Evolutionary conservation across 2,113 vertebrate species (phyloP).

Genomic region (Heloderma charlesbogerti): DNA sequence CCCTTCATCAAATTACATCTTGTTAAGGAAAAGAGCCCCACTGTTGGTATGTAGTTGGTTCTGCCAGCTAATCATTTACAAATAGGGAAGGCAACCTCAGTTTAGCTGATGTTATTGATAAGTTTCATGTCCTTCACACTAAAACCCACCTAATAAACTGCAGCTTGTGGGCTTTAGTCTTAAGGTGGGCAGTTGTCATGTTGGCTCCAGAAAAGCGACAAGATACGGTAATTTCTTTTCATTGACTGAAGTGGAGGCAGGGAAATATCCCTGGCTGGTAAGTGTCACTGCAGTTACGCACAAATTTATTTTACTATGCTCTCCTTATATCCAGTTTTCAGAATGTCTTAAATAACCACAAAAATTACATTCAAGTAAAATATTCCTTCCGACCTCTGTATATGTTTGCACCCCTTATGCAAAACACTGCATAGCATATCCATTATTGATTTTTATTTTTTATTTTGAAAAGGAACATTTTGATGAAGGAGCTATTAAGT

Average conservation of each 20-base stretch:
- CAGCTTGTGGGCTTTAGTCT: neutral
- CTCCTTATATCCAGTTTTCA: neutral
- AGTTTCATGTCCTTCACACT: neutral
- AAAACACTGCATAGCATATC: neutral
- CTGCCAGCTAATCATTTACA: neutral
- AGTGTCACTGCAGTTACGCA: neutral
- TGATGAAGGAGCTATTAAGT: slow-evolving; percentile 29
- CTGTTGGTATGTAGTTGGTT: slow-evolving; percentile 20
- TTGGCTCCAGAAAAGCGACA: neutral
- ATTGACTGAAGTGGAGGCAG: neutral
- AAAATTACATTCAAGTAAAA: neutral
- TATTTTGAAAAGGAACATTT: neutral
- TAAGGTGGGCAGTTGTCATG: neutral
- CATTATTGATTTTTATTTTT: neutral
- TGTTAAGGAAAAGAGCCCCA: slow-evolving; percentile 54
- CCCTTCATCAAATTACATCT: slow-evolving; percentile 65
- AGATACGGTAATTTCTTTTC: neutral
- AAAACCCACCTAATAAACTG: neutral
- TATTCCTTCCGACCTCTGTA: neutral
- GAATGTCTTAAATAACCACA: neutral
- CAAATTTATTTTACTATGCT: neutral
- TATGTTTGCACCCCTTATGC: neutral
- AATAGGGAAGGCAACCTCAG: neutral
- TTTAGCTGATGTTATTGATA: slow-evolving; percentile 7
- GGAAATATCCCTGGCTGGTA: neutral